Evolutionary conservation across 2,888 invertebrate species (phyloP).

Genomic region (Autographa gamma): DNA sequence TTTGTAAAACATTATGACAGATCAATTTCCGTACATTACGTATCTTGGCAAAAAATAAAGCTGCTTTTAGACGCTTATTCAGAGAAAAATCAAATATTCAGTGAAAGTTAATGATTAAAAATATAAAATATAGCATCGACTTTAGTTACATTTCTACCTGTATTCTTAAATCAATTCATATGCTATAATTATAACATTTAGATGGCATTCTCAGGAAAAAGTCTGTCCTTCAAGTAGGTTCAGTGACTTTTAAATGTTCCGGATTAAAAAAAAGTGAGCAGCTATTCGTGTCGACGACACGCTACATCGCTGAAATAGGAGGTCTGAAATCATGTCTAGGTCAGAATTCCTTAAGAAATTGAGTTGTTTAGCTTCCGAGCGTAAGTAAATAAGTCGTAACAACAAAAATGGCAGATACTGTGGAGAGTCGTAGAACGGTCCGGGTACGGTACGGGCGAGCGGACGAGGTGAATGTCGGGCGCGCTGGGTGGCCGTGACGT

Average conservation of each 20-base stretch:
- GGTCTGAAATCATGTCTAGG: slow-evolving; percentile 40
- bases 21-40: slow-evolving; percentile 12
- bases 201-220: neutral
- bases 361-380: slow-evolving; percentile 68
- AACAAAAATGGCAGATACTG: slow-evolving; percentile 80
- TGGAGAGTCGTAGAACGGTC: slow-evolving; percentile 69
- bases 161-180: no score
- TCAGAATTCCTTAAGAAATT: slow-evolving; percentile 63
- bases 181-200: slow-evolving; percentile 5
- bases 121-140: no score
- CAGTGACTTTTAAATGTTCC: neutral
- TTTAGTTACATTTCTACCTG: no score
- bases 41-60: slow-evolving; percentile 48
- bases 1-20: slow-evolving; percentile 26
- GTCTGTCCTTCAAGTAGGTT: neutral
- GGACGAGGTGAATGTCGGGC: slow-evolving; percentile 84
- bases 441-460: slow-evolving; percentile 68
- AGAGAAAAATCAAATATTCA: no score
- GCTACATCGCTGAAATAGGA: neutral
- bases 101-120: no score
- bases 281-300: neutral
- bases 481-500: slow-evolving; percentile 88
- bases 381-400: slow-evolving; percentile 78
- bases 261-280: no score
- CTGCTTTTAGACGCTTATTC: no score